Percentiles rank a stretch among this genome's conserved stretches.
Evolutionary conservation across 2,888 invertebrate species (phyloP).

Genomic region (Chrysina gloriosa): DNA sequence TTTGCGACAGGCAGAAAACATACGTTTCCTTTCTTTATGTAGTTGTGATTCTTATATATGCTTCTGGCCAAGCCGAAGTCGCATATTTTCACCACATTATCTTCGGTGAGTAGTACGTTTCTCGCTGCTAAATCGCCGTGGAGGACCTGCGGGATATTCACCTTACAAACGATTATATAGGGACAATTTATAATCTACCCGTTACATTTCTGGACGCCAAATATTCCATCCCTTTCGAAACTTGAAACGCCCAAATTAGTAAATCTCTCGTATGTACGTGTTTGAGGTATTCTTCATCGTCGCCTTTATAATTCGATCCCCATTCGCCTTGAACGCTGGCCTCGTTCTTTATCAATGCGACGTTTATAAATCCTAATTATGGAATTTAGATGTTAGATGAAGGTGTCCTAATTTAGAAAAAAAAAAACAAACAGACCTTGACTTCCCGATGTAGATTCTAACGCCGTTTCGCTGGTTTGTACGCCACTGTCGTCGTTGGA

Average conservation of each 20-base stretch:
- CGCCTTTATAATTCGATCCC: conserved; percentile 83
- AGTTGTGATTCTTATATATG: conserved; percentile 90
- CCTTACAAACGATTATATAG: too few relatives aligned
- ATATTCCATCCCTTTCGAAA: conserved; percentile 96
- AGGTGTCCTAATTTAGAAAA: too few relatives aligned
- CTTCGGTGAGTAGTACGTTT: conserved; percentile 88
- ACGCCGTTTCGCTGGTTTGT: conserved; percentile 51
- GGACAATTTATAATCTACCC: too few relatives aligned
- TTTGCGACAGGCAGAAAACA: conserved; percentile 56
- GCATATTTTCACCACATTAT: conserved; percentile 94
- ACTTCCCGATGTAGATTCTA: conserved; percentile 48
- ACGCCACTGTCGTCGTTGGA: conserved; percentile 49
- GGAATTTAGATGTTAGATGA: neutral
- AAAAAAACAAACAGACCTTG: conserved; percentile 36
- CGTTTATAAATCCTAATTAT: conserved; percentile 48
- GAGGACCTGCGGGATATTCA: conserved; percentile 70
- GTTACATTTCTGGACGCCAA: conserved; percentile 85
- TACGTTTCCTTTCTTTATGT: conserved; percentile 88
- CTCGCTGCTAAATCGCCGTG: conserved; percentile 92
- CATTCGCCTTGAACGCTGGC: conserved; percentile 78
- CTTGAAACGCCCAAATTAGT: conserved; percentile 92
- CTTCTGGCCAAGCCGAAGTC: conserved; percentile 96
- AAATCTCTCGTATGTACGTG: conserved; percentile 86
- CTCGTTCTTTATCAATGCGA: conserved; percentile 67
- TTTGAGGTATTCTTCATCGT: conserved; percentile 76